A percentile compares a stretch with the other conserved stretches of the same genome.
phyloP scores from a whole-genome alignment of 2,888 invertebrate genomes.

The Drosophila merina region DNA sequence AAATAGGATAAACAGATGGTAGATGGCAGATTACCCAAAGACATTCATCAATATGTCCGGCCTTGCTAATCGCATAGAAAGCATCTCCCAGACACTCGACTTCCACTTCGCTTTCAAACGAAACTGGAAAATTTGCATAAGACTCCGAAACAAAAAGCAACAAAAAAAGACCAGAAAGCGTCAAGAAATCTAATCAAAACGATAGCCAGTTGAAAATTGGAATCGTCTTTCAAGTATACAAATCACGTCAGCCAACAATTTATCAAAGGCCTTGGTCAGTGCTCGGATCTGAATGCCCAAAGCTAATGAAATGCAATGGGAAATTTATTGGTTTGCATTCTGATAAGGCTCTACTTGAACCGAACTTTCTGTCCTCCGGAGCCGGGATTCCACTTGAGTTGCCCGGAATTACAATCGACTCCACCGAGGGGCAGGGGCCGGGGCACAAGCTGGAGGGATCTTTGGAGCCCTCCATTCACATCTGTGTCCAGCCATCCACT shows the following conservation, averaged over 20 bases:
- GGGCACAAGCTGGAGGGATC: slow-evolving; percentile 1
- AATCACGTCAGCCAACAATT: slow-evolving; percentile 71
- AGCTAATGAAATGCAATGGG: slow-evolving; percentile 63
- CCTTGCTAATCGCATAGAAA: slow-evolving; percentile 68
- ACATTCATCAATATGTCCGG: slow-evolving; percentile 70
- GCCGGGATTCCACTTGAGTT: slow-evolving; percentile 43
- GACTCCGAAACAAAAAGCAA: slow-evolving; percentile 10
- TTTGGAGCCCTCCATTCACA: slow-evolving; percentile 18
- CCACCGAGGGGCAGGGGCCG: slow-evolving; percentile 1
- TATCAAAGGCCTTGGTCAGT: slow-evolving; percentile 57
- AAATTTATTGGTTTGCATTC: slow-evolving; percentile 54
- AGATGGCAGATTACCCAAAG: slow-evolving; percentile 35
- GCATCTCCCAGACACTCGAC: slow-evolving; percentile 53
- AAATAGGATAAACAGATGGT: slow-evolving; percentile 10
- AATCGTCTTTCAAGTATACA: slow-evolving; percentile 51
- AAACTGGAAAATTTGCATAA: slow-evolving; percentile 63
- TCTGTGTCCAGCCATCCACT: slow-evolving; percentile 49
- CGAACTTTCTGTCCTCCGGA: slow-evolving; percentile 8
- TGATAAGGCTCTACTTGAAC: slow-evolving; percentile 47
- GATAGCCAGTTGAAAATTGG: slow-evolving; percentile 39
- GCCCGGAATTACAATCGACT: slow-evolving; percentile 40
- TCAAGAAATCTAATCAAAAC: slow-evolving; percentile 59
- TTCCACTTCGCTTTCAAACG: slow-evolving; percentile 56
- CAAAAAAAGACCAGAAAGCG: slow-evolving; percentile 7
- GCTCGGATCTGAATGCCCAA: slow-evolving; percentile 18